A percentile compares a stretch with the other conserved stretches of the same genome.
Conservation (phyloP, 2,113 vertebrate species). For the Pelusios castaneus region DNA sequence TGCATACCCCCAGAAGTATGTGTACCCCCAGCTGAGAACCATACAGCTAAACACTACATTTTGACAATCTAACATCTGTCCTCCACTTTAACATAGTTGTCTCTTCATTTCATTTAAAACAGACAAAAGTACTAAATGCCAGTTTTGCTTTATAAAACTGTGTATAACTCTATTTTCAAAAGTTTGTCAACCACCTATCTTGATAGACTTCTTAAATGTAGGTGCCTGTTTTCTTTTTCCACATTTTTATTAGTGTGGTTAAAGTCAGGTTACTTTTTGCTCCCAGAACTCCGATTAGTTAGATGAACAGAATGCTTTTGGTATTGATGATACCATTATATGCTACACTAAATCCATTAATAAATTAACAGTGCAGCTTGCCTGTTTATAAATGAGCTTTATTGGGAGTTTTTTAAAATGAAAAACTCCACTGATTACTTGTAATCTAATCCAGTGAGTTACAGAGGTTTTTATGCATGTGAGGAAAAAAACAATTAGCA, state of each 20-base stretch:
- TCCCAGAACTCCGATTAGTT: constrained; percentile 68
- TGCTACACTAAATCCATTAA: constrained; percentile 71
- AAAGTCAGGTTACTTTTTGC: constrained; percentile 58
- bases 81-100: background rate
- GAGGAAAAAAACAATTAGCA: constrained; percentile 72
- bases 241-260: constrained; percentile 55
- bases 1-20: too few relatives aligned
- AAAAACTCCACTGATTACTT: constrained; percentile 70
- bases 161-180: accelerated
- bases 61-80: constrained; percentile 21
- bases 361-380: constrained; percentile 75
- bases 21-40: background rate
- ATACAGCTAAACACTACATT: background rate
- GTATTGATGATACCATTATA: constrained; percentile 74
- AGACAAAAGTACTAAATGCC: background rate
- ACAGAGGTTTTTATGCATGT: constrained; percentile 60
- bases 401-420: constrained; percentile 68
- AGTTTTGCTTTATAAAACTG: background rate
- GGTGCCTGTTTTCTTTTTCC: background rate
- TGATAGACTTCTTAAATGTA: background rate
- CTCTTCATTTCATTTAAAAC: constrained; percentile 7
- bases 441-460: constrained; percentile 75
- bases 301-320: constrained; percentile 70
- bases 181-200: accelerated
- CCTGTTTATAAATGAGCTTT: constrained; percentile 72